phyloP scores from a whole-genome alignment of 2,888 invertebrate genomes.

The Syritta pipiens region DNA sequence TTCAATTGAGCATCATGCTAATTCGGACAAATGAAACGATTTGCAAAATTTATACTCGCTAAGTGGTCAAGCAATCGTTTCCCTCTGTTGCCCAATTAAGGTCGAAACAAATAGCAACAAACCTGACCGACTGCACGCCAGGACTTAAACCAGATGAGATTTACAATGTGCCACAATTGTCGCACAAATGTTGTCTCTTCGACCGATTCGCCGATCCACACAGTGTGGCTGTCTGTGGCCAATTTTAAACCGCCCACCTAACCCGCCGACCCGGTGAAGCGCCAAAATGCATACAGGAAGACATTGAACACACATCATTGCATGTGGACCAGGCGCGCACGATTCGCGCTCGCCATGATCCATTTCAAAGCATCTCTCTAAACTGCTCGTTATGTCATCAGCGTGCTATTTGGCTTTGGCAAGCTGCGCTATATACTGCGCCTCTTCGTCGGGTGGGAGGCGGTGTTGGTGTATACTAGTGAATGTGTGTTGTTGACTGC shows the following conservation, averaged over 20 bases:
- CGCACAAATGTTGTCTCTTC: no score
- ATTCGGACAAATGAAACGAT: conserved; percentile 49
- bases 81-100: conserved; percentile 20
- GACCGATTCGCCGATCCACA: no score
- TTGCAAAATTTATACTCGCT: conserved; percentile 34
- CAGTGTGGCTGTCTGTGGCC: neutral
- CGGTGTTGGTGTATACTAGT: neutral
- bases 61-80: conserved; percentile 21
- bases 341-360: conserved; percentile 21
- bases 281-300: conserved; percentile 27
- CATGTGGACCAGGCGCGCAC: neutral
- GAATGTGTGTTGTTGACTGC: no score
- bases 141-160: neutral
- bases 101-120: conserved; percentile 7
- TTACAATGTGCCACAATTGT: conserved; percentile 6
- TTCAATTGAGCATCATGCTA: conserved; percentile 61
- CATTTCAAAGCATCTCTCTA: conserved; percentile 27
- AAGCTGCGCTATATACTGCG: conserved; percentile 41
- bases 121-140: conserved; percentile 16
- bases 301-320: neutral
- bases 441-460: neutral
- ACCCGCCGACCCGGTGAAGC: conserved; percentile 12
- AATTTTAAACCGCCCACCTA: no score
- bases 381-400: conserved; percentile 52
- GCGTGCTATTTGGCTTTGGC: conserved; percentile 59